phyloP scores from a whole-genome alignment of 2,113 vertebrate genomes.

The Cephalopterus ornatus region DNA sequence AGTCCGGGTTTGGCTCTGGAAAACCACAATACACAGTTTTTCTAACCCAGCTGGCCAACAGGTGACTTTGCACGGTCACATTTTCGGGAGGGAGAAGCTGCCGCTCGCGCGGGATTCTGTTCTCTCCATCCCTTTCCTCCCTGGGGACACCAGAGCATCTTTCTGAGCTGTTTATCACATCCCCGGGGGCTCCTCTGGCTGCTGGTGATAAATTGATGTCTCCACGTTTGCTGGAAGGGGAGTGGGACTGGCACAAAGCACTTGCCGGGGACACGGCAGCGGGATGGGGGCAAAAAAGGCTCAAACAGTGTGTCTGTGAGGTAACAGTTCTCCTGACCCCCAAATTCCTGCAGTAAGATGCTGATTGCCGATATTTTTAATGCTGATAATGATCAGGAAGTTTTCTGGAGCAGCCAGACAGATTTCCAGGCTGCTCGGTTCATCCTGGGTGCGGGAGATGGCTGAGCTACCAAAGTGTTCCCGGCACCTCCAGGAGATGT shows the following conservation, averaged over 20 bases:
- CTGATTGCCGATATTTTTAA: rapidly evolving
- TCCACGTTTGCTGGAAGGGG: background rate
- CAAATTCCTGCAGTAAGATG: background rate
- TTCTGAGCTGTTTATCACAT: background rate
- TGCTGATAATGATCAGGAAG: background rate
- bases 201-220: background rate
- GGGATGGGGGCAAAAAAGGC: background rate
- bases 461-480: background rate
- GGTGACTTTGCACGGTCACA: background rate
- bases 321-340: background rate
- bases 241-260: background rate
- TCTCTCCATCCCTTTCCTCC: background rate
- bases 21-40: rapidly evolving
- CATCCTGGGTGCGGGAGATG: background rate
- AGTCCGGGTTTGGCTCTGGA: rapidly evolving
- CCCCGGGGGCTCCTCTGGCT: background rate
- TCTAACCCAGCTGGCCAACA: background rate
- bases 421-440: background rate
- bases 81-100: background rate
- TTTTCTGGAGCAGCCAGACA: background rate
- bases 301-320: background rate
- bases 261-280: background rate
- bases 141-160: background rate
- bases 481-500: rapidly evolving
- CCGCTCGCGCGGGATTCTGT: background rate